Evolutionary conservation across 1,140 invertebrate genomes (phyloP), one percentile per base, ranked within the genome.

Genomic region (Mamestra configurata): DNA sequence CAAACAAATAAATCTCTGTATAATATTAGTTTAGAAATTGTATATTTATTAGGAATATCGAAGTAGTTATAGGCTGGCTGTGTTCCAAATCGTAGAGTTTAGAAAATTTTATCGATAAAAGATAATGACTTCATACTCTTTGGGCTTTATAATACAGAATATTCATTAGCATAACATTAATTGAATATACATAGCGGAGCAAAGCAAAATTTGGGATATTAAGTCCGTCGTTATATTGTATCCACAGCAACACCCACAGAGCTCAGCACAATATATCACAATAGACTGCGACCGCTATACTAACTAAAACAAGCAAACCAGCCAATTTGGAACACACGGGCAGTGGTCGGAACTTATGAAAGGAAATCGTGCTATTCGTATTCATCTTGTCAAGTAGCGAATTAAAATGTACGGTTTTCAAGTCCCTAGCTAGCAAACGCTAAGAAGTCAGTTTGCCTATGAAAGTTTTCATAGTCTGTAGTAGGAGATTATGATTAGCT

Each of bases 71-170:
- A 10, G 31, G 6, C 5, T 66, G 59, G 59, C 43, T 27, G 11
- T 11, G 10, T 1, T 43, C 24, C 57, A 77, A 53, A 20, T 77
- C 27, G n/a, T 20, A 59, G 15, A 43, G 37, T 35, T 27, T 57
- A 59, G 4, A 59, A 15, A 46, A 71, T 71, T 59, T 37, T 43
- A 75, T 75, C 55, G 18, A 15, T 46, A 31, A 27, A n/a, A 75
- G 20, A 75, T 75, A 37, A 2, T 11, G 8, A 43, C 27, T 61
- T 35, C 18, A 2, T 13, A n/a, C n/a, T n/a, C n/a, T n/a, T n/a
- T n/a, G n/a, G n/a, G 24, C 13, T n/a, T 5, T 6, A 59, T 59
- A 59, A 61, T 37, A n/a, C n/a, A 61, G 57, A 61, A n/a, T 61
- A n/a, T 31, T 61, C 27, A 24, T 61, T 35, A 13, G 15, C 10